phyloP scores from a whole-genome alignment of 1,140 invertebrate genomes.

The Uloborus diversus region DNA sequence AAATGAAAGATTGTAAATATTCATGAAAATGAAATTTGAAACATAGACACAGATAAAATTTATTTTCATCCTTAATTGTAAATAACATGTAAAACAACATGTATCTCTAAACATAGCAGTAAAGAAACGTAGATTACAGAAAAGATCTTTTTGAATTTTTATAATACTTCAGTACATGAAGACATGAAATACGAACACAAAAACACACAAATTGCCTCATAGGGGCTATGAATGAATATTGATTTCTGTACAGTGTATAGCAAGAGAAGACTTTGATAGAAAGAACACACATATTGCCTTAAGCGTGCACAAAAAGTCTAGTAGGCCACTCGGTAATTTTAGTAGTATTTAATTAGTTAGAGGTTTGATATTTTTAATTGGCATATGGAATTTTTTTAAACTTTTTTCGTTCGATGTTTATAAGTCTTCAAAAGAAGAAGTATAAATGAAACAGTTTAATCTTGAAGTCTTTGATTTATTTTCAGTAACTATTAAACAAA shows the following conservation, averaged over 20 bases:
- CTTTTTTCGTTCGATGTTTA: not conserved
- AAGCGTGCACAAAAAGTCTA: slow-evolving; percentile 26
- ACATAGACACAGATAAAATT: slow-evolving; percentile 46
- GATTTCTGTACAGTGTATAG: slow-evolving; percentile 39
- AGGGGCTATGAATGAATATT: slow-evolving; percentile 19
- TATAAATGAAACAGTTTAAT: not conserved
- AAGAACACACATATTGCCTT: slow-evolving; percentile 17
- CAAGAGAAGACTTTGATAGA: slow-evolving; percentile 41
- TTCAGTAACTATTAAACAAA: not conserved
- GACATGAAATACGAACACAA: slow-evolving; percentile 44
- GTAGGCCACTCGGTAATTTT: not conserved
- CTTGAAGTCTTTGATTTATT: not conserved
- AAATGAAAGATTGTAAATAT: no score
- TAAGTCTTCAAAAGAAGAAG: not conserved
- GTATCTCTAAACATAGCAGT: slow-evolving; percentile 33
- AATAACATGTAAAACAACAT: slow-evolving; percentile 30
- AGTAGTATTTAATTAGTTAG: no score
- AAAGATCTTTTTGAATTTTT: slow-evolving; percentile 13
- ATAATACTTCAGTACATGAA: slow-evolving; percentile 27
- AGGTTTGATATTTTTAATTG: not conserved
- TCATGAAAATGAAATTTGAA: no score
- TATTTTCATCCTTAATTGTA: slow-evolving; percentile 37
- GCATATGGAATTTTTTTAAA: not conserved
- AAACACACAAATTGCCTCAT: slow-evolving; percentile 4
- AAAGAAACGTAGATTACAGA: slow-evolving; percentile 28